phyloP scores from a whole-genome alignment of 2,113 vertebrate species.

The Rhagologus leucostigma region DNA sequence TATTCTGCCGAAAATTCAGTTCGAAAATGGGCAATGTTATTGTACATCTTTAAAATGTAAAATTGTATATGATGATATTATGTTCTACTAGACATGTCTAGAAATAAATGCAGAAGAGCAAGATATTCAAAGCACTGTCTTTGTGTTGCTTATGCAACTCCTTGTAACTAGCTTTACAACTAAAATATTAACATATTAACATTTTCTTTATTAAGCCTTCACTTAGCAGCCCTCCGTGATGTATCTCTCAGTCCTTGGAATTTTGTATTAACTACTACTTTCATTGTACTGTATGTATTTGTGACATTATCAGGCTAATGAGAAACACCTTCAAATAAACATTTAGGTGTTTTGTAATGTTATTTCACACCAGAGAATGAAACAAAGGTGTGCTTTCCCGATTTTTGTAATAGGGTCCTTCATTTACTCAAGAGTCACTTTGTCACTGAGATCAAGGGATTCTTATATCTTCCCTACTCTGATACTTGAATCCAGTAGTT shows the following conservation, averaged over 20 bases:
- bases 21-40: neutral
- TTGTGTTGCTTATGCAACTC: neutral
- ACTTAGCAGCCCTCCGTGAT: neutral
- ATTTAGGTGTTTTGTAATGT: neutral
- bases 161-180: neutral
- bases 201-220: neutral
- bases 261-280: neutral
- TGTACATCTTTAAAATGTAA: neutral
- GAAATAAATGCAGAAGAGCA: neutral
- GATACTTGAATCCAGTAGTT: neutral
- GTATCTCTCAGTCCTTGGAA: neutral
- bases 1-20: neutral
- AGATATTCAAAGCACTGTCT: neutral
- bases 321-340: conserved; percentile 30
- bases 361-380: neutral
- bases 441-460: neutral
- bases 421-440: neutral
- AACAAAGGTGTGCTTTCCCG: neutral
- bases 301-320: neutral
- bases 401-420: neutral
- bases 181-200: neutral
- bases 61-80: neutral
- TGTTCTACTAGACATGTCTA: neutral
- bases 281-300: neutral
- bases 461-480: neutral